Conservation (phyloP, 2,113 vertebrate species). For the Argyrosomus japonicus region DNA sequence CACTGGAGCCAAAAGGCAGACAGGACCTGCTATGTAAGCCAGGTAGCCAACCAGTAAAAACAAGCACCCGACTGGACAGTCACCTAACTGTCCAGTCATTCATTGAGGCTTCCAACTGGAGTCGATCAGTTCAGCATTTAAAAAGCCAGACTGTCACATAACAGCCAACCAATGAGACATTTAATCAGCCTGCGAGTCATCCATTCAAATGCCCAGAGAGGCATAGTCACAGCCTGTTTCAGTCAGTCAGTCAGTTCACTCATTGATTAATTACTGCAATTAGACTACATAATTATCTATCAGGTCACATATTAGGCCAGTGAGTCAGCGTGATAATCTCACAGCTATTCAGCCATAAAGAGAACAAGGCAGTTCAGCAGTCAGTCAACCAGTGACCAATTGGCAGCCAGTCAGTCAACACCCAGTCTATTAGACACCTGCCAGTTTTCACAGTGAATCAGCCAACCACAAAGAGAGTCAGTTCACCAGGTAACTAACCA, state of each 20-base stretch:
- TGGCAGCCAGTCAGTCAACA: neutral
- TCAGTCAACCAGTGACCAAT: neutral
- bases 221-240: conserved; percentile 52
- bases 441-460: neutral
- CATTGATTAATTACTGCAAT: conserved; percentile 68
- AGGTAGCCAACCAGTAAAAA: conserved; percentile 45
- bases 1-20: conserved; percentile 59
- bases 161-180: conserved; percentile 27
- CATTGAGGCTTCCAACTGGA: conserved; percentile 32
- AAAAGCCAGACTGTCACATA: conserved; percentile 48
- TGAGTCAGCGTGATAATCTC: conserved; percentile 55
- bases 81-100: conserved; percentile 40
- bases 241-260: conserved; percentile 54
- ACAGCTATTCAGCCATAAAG: conserved; percentile 34
- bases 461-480: neutral
- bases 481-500: neutral
- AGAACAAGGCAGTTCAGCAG: conserved; percentile 22
- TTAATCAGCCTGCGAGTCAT: conserved; percentile 46
- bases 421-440: conserved; percentile 6
- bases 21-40: conserved; percentile 56
- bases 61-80: conserved; percentile 31
- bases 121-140: conserved; percentile 46
- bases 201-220: conserved; percentile 27
- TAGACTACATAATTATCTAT: conserved; percentile 57
- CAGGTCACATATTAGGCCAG: conserved; percentile 39